Conservation (phyloP, 2,888 invertebrate genomes). For the Punctoribates punctum region DNA sequence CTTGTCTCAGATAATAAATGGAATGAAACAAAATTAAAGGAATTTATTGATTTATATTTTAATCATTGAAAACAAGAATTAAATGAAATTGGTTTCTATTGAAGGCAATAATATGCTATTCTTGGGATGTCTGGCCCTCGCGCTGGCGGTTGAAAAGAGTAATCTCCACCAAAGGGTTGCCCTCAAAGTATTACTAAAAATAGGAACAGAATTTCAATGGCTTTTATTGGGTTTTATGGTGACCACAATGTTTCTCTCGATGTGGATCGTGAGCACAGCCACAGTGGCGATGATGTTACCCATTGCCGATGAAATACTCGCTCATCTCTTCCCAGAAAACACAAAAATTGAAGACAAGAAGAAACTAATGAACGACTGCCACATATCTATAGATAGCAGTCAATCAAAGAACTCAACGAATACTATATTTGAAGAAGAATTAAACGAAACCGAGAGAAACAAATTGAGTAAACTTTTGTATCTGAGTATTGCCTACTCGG, state of each 20-base stretch:
- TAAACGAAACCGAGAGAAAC: background rate
- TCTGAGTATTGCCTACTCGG: conserved; percentile 42
- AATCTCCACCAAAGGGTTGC: conserved; percentile 42
- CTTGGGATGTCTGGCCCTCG: conserved; percentile 42
- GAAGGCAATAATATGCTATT: conserved; percentile 43
- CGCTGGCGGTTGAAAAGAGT: conserved; percentile 41
- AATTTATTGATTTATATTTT: no score
- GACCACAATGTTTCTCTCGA: conserved; percentile 40
- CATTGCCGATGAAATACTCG: conserved; percentile 44
- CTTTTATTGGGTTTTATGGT: conserved; percentile 42
- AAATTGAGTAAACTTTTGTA: conserved; percentile 40
- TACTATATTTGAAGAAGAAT: background rate
- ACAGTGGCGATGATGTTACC: conserved; percentile 46
- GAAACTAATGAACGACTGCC: background rate
- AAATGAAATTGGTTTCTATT: no score
- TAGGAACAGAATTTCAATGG: conserved; percentile 40
- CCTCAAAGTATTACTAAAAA: conserved; percentile 33
- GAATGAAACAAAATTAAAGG: no score
- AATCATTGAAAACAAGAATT: no score
- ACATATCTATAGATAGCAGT: background rate
- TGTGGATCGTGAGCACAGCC: conserved; percentile 43
- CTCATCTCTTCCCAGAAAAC: conserved; percentile 35
- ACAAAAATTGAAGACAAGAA: conserved; percentile 11
- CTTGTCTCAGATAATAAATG: no score
- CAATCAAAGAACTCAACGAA: background rate